These are phyloP conservation scores for Setipinna tenuifilis DNA, from an alignment of 2,797 vertebrate species.

Conservation along the genomic window DNA sequence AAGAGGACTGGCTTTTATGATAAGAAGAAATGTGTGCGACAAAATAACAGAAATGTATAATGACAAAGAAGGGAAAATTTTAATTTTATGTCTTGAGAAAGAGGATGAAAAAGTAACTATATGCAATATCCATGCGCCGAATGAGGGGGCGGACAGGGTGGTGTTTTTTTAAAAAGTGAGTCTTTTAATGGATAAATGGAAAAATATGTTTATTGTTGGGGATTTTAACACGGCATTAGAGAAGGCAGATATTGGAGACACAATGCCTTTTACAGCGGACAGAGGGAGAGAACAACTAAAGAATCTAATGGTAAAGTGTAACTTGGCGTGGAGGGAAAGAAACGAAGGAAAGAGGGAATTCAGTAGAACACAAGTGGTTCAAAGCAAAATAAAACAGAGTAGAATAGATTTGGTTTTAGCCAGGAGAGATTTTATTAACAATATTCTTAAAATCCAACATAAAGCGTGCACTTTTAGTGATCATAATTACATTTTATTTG, in stretches of 20 bases:
- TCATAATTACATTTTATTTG: too few species aligned
- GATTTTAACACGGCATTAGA: not conserved
- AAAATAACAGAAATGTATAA: not conserved
- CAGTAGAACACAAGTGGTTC: too few species aligned
- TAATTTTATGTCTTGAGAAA: not conserved
- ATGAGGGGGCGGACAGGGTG: not conserved
- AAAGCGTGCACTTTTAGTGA: too few species aligned
- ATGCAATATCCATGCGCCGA: not conserved
- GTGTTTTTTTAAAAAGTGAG: not conserved
- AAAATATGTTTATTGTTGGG: not conserved
- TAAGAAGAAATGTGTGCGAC: not conserved
- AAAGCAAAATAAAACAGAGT: too few species aligned
- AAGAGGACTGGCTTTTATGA: too few species aligned
- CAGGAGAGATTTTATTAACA: too few species aligned
- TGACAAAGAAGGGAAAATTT: not conserved
- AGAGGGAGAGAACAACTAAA: not conserved
- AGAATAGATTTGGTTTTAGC: too few species aligned
- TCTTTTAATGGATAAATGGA: not conserved
- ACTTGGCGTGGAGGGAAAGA: too few species aligned
- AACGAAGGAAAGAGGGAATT: too few species aligned
- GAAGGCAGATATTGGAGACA: not conserved
- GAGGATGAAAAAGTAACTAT: not conserved
- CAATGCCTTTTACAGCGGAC: not conserved
- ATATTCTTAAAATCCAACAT: too few species aligned
- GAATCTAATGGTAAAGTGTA: too few species aligned